Evolutionary conservation across 1,140 invertebrate genomes (phyloP).

Genomic region (Hetaerina americana): DNA sequence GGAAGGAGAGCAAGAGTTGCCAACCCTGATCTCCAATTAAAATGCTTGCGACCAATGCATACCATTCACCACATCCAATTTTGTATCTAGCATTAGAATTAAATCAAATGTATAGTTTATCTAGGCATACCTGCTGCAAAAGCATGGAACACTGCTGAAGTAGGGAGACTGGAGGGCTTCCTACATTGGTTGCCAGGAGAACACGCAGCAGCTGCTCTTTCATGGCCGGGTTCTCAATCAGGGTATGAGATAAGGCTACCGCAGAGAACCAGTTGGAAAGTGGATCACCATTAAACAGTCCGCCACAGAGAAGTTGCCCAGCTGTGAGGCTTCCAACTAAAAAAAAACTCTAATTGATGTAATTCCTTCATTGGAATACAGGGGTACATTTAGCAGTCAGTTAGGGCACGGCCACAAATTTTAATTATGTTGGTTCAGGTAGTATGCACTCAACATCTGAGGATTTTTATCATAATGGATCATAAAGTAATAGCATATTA

Average conservation of each 20-base stretch:
- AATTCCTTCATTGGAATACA: not conserved
- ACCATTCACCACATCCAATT: not conserved
- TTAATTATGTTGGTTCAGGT: too few relatives aligned
- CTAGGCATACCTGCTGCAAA: constrained; percentile 58
- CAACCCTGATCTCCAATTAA: too few relatives aligned
- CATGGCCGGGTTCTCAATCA: constrained; percentile 79
- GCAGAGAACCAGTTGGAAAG: constrained; percentile 97
- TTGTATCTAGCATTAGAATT: not conserved
- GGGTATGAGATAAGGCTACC: constrained; percentile 75
- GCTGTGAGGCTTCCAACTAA: constrained; percentile 32
- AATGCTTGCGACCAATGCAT: too few relatives aligned
- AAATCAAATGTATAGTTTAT: too few relatives aligned
- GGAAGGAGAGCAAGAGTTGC: too few relatives aligned
- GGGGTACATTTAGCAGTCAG: too few relatives aligned
- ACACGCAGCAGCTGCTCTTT: constrained; percentile 91
- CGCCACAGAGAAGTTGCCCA: constrained; percentile 88
- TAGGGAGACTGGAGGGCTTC: constrained; percentile 71
- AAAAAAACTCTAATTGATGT: constrained; percentile 20
- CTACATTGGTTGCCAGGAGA: constrained; percentile 73
- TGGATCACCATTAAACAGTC: constrained; percentile 79
- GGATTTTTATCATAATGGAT: too few relatives aligned
- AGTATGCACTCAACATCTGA: too few relatives aligned
- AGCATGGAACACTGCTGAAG: constrained; percentile 75
- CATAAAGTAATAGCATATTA: too few relatives aligned
- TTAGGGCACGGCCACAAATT: too few relatives aligned